A percentile compares a stretch with the other conserved stretches of the same genome.
These are phyloP conservation scores for Peromyscus aztecus DNA, from an alignment of 2,797 vertebrate species.

Conservation along the genomic window DNA sequence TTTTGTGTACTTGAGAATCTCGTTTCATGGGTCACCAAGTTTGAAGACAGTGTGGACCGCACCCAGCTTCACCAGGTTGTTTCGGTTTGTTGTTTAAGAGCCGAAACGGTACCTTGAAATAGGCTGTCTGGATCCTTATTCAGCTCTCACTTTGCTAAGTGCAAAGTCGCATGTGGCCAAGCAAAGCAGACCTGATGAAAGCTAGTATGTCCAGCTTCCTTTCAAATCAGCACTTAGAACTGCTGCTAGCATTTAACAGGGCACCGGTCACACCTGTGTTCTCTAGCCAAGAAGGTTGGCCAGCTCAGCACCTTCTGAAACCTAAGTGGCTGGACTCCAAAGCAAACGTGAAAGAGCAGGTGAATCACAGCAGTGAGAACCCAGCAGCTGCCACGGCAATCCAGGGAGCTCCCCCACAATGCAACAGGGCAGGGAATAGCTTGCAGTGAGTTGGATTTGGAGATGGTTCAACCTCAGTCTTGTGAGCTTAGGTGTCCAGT, in stretches of 20 bases:
- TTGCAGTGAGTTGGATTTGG: not conserved
- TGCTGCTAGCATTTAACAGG: conserved; percentile 70
- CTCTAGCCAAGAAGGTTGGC: conserved; percentile 71
- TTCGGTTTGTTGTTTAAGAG: conserved; percentile 25
- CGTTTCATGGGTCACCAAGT: not conserved
- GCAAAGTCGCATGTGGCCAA: conserved; percentile 65
- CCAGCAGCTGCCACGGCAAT: conserved; percentile 52
- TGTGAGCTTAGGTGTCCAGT: not conserved
- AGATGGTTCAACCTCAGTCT: not conserved
- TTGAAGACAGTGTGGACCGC: not conserved
- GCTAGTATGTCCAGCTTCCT: conserved; percentile 57
- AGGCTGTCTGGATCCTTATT: conserved; percentile 42
- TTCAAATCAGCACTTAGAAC: conserved; percentile 67
- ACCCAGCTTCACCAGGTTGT: not conserved
- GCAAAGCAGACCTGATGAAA: conserved; percentile 73
- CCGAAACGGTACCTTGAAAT: conserved; percentile 42
- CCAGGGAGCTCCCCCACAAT: conserved; percentile 34
- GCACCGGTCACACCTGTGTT: conserved; percentile 66
- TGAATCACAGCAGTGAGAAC: conserved; percentile 9
- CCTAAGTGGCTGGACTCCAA: conserved; percentile 69
- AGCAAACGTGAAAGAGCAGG: conserved; percentile 72
- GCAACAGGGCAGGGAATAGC: not conserved
- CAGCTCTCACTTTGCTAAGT: conserved; percentile 64
- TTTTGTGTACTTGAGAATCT: conserved; percentile 38
- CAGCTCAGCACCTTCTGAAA: conserved; percentile 78